Percentiles rank a stretch among this genome's conserved stretches.
Conservation (phyloP, 2,113 vertebrate genomes). For the Erpornis zantholeuca region DNA sequence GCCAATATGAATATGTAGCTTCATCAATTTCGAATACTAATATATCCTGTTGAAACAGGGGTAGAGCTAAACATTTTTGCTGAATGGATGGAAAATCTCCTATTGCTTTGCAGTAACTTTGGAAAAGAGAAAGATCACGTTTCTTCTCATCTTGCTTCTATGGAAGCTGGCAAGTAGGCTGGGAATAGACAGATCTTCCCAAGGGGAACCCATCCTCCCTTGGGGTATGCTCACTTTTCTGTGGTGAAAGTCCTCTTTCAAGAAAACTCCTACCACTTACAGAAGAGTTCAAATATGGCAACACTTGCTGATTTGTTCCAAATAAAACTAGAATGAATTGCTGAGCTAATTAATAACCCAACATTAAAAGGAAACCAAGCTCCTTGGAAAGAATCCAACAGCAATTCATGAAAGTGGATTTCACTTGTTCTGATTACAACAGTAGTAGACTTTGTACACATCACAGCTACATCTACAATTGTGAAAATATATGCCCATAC, state of each 20-base stretch:
- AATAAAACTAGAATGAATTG: slow-evolving; percentile 4
- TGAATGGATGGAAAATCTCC: not conserved
- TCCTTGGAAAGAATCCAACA: slow-evolving; percentile 15
- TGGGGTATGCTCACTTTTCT: not conserved
- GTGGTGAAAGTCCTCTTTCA: not conserved
- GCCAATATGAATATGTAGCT: not conserved
- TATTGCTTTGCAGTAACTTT: not conserved
- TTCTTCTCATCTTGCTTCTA: not conserved
- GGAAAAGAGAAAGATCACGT: not conserved
- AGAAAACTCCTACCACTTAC: not conserved
- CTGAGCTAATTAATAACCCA: slow-evolving; percentile 28
- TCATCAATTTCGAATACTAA: not conserved
- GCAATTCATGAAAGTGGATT: not conserved
- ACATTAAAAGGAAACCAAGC: not conserved
- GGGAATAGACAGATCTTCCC: not conserved
- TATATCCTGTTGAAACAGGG: not conserved
- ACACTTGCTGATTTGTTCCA: not conserved
- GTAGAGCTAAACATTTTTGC: not conserved
- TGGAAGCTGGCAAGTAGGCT: not conserved
- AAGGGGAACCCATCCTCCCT: not conserved
- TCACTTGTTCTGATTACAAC: not conserved
- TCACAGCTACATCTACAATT: not conserved
- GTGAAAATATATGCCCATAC: not conserved
- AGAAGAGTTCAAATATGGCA: not conserved
- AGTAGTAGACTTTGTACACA: not conserved